phyloP scores from a whole-genome alignment of 2,113 vertebrate species.

The Alexandromys fortis region DNA sequence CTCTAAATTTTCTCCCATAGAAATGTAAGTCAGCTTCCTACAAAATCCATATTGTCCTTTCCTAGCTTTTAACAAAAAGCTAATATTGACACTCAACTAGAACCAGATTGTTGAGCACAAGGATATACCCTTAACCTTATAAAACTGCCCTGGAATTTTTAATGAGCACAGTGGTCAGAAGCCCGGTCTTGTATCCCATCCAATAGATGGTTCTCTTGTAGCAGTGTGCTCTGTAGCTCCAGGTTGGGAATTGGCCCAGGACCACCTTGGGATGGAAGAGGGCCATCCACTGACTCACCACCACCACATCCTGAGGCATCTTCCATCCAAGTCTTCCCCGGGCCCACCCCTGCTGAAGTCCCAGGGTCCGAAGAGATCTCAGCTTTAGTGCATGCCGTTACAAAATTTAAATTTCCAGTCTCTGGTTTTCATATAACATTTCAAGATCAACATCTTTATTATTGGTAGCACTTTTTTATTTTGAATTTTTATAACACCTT shows the following conservation, averaged over 20 bases:
- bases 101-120: slow-evolving; percentile 40
- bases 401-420: slow-evolving; percentile 70
- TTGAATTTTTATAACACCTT: slow-evolving; percentile 75
- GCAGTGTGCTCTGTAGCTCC: slow-evolving; percentile 24
- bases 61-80: slow-evolving; percentile 21
- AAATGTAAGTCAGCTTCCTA: background rate
- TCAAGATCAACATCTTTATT: slow-evolving; percentile 79
- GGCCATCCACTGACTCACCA: slow-evolving; percentile 78
- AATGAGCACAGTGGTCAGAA: slow-evolving; percentile 75
- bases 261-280: slow-evolving; percentile 76
- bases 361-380: slow-evolving; percentile 57
- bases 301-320: slow-evolving; percentile 80
- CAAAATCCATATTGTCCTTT: slow-evolving; percentile 42
- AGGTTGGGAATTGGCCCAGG: slow-evolving; percentile 55
- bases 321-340: slow-evolving; percentile 60
- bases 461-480: slow-evolving; percentile 69
- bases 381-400: slow-evolving; percentile 52
- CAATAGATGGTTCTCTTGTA: slow-evolving; percentile 61
- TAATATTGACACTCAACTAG: slow-evolving; percentile 41
- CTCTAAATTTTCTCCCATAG: background rate
- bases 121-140: slow-evolving; percentile 70
- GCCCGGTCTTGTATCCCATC: slow-evolving; percentile 40
- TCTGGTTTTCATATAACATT: slow-evolving; percentile 76
- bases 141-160: slow-evolving; percentile 78
- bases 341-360: slow-evolving; percentile 72